Evolutionary conservation across 2,113 vertebrate genomes (phyloP).

Genomic region (Prinia subflava): DNA sequence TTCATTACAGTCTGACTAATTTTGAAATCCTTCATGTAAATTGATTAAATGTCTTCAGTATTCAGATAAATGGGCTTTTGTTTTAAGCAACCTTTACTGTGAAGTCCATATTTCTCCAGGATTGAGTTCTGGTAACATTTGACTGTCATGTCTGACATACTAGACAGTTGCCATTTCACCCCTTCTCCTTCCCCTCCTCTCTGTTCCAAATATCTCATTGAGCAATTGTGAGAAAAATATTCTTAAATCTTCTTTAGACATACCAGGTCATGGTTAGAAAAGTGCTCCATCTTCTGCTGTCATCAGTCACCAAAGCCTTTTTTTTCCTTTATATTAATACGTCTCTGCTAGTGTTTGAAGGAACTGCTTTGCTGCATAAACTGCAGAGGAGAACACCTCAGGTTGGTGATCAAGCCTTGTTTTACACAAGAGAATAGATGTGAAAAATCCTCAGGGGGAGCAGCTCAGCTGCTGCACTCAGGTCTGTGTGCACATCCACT

Average conservation of each 20-base stretch:
- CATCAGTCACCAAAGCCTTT: background rate
- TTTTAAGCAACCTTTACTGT: slow-evolving; percentile 78
- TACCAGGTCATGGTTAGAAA: slow-evolving; percentile 28
- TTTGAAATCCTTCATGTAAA: slow-evolving; percentile 86
- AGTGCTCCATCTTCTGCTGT: slow-evolving; percentile 33
- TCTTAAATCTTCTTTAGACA: slow-evolving; percentile 33
- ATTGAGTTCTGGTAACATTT: slow-evolving; percentile 41
- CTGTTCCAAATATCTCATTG: slow-evolving; percentile 24
- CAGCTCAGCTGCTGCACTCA: background rate
- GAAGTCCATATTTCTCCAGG: slow-evolving; percentile 70
- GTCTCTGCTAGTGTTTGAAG: background rate
- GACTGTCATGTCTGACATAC: slow-evolving; percentile 43
- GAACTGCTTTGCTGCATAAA: background rate
- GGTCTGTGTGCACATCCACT: no score
- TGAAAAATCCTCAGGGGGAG: background rate
- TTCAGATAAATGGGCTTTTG: slow-evolving; percentile 82
- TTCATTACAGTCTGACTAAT: slow-evolving; percentile 87
- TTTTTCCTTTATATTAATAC: background rate
- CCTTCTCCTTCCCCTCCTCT: background rate
- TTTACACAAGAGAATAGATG: rapidly evolving
- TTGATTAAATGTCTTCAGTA: slow-evolving; percentile 82
- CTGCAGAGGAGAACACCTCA: rapidly evolving
- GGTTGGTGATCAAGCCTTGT: background rate
- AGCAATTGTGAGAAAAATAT: slow-evolving; percentile 14
- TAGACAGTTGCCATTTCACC: slow-evolving; percentile 55